Percentiles rank a stretch among this genome's conserved stretches.
phyloP scores from a whole-genome alignment of 2,797 vertebrate species.

The Ciconia nigra region DNA sequence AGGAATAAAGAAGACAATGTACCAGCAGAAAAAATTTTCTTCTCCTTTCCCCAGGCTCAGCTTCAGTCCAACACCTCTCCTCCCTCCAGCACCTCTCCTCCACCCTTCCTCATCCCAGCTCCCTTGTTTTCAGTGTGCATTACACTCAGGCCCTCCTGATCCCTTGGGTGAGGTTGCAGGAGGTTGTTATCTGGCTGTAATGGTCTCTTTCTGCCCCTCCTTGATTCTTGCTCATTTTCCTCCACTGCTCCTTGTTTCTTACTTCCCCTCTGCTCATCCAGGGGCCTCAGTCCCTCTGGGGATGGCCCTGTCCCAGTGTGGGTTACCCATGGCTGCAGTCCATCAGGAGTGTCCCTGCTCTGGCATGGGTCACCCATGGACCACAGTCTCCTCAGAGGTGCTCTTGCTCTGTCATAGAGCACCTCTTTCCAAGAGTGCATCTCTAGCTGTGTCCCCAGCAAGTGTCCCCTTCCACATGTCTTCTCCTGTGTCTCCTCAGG shows the following conservation, averaged over 20 bases:
- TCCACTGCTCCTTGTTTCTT: background rate
- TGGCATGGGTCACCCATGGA: background rate
- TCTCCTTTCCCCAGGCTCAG: background rate
- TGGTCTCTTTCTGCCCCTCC: background rate
- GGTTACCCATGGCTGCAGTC: background rate
- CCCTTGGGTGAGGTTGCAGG: fast-evolving
- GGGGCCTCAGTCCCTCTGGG: background rate
- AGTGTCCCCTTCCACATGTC: background rate
- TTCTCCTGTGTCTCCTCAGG: background rate
- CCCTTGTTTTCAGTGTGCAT: background rate
- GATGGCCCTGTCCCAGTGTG: background rate
- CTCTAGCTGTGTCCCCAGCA: background rate
- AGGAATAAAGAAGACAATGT: background rate
- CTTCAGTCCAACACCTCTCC: background rate
- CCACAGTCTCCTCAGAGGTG: background rate
- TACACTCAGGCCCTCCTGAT: background rate
- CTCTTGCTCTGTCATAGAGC: background rate
- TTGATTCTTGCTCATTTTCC: background rate
- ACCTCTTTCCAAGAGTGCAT: background rate
- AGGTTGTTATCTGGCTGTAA: background rate
- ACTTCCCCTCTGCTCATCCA: background rate
- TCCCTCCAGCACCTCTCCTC: background rate
- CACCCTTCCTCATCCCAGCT: background rate
- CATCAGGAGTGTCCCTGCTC: background rate
- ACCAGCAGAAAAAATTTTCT: background rate